Percentiles rank a stretch among this genome's conserved stretches.
phyloP scores from a whole-genome alignment of 2,113 vertebrate species.

The Cheilinus undulatus region DNA sequence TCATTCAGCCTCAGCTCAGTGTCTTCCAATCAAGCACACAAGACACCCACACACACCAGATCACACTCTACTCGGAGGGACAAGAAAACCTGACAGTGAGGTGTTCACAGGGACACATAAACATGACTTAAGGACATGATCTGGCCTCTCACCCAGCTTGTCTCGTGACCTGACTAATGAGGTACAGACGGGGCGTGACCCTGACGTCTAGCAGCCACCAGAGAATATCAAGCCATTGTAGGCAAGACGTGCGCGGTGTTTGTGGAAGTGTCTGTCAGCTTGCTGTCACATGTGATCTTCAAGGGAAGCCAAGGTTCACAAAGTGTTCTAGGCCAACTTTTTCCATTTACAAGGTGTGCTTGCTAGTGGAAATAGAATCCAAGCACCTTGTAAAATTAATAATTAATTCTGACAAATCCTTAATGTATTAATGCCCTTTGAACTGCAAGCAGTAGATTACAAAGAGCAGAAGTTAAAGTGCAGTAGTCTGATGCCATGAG shows the following conservation, averaged over 20 bases:
- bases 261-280: conserved; percentile 34
- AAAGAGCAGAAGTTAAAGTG: no score
- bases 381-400: conserved; percentile 9
- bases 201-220: conserved; percentile 43
- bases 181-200: conserved; percentile 63
- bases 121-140: conserved; percentile 54
- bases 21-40: conserved; percentile 66
- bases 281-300: conserved; percentile 38
- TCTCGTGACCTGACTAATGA: conserved; percentile 72
- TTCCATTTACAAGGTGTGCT: conserved; percentile 35
- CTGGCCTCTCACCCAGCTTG: conserved; percentile 39
- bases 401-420: conserved; percentile 12
- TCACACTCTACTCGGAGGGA: conserved; percentile 30
- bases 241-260: conserved; percentile 24
- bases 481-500: no score
- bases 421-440: conserved; percentile 13
- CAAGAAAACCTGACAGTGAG: conserved; percentile 33
- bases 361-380: conserved; percentile 25
- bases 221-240: conserved; percentile 52
- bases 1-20: conserved; percentile 79
- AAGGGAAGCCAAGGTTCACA: conserved; percentile 50
- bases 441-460: not conserved
- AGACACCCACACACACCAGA: conserved; percentile 40
- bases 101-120: conserved; percentile 52
- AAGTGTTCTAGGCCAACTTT: conserved; percentile 26